phyloP scores from a whole-genome alignment of 2,113 vertebrate species.

The Pipa parva region DNA sequence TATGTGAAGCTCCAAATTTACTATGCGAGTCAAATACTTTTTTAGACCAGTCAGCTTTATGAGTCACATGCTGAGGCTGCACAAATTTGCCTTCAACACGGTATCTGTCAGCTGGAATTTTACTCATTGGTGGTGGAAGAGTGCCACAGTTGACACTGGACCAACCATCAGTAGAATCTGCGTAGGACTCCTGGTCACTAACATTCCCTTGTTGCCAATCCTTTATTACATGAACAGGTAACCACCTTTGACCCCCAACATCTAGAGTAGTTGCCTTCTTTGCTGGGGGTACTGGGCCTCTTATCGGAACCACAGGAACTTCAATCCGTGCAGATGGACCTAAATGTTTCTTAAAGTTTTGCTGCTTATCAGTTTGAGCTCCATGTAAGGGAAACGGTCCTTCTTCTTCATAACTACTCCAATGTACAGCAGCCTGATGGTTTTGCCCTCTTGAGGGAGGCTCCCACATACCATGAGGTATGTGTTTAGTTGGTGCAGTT shows the following conservation, averaged over 20 bases:
- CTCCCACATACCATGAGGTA: slow-evolving; percentile 71
- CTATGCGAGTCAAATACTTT: slow-evolving; percentile 79
- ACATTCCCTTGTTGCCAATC: slow-evolving; percentile 82
- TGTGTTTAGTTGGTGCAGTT: slow-evolving; percentile 67
- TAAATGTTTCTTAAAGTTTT: slow-evolving; percentile 59
- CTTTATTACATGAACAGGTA: slow-evolving; percentile 85
- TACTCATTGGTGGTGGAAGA: slow-evolving; percentile 93
- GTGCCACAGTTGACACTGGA: slow-evolving; percentile 94
- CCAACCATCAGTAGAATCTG: slow-evolving; percentile 94
- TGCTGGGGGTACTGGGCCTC: slow-evolving; percentile 60
- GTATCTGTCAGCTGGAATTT: slow-evolving; percentile 95
- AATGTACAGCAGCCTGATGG: slow-evolving; percentile 60
- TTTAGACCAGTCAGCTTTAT: slow-evolving; percentile 84
- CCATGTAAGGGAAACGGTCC: slow-evolving; percentile 59
- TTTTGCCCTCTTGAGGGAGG: slow-evolving; percentile 62
- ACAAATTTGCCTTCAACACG: slow-evolving; percentile 73
- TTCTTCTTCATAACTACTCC: slow-evolving; percentile 78
- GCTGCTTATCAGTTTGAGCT: slow-evolving; percentile 70
- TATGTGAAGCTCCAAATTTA: slow-evolving; percentile 67
- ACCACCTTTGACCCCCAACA: slow-evolving; percentile 71
- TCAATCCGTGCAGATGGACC: slow-evolving; percentile 69
- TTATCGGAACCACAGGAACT: slow-evolving; percentile 62
- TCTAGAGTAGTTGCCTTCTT: slow-evolving; percentile 63
- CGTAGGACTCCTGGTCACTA: slow-evolving; percentile 95
- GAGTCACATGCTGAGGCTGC: slow-evolving; percentile 62